Percentiles rank a stretch among this genome's conserved stretches.
phyloP scores from a whole-genome alignment of 2,888 invertebrate genomes.

The Andrena hattorfiana region DNA sequence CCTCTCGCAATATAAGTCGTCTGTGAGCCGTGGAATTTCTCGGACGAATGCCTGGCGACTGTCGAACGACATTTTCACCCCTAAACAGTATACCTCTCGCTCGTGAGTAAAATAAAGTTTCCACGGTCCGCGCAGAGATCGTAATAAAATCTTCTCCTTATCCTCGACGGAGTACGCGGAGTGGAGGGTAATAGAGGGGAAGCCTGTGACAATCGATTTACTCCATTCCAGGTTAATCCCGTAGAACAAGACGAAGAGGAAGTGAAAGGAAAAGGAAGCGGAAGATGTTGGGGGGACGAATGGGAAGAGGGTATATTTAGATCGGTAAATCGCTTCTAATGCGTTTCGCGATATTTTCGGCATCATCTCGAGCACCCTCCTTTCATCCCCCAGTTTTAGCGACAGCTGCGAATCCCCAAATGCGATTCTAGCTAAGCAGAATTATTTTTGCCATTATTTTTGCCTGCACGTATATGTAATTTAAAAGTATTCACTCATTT shows the following conservation, averaged over 20 bases:
- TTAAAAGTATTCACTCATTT: too few relatives aligned
- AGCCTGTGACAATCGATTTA: conserved; percentile 16
- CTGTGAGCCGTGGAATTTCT: neutral
- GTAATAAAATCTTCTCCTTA: conserved; percentile 15
- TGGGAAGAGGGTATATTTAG: neutral
- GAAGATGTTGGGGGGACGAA: neutral
- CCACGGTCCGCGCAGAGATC: neutral
- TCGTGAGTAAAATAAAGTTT: neutral
- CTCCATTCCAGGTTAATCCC: conserved; percentile 12
- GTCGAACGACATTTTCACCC: too few relatives aligned
- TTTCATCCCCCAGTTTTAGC: neutral
- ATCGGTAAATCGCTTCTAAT: neutral
- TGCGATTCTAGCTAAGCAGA: too few relatives aligned
- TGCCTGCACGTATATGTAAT: too few relatives aligned
- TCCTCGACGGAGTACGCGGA: neutral
- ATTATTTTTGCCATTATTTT: too few relatives aligned
- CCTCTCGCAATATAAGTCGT: neutral
- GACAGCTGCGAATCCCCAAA: too few relatives aligned
- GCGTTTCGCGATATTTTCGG: conserved; percentile 12
- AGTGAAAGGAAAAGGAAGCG: neutral
- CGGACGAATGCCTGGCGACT: neutral
- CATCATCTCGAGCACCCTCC: neutral
- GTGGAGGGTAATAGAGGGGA: neutral
- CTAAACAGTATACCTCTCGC: neutral
- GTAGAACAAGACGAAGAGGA: neutral